Conservation (phyloP, 2,113 vertebrate species). For the Perccottus glenii region DNA sequence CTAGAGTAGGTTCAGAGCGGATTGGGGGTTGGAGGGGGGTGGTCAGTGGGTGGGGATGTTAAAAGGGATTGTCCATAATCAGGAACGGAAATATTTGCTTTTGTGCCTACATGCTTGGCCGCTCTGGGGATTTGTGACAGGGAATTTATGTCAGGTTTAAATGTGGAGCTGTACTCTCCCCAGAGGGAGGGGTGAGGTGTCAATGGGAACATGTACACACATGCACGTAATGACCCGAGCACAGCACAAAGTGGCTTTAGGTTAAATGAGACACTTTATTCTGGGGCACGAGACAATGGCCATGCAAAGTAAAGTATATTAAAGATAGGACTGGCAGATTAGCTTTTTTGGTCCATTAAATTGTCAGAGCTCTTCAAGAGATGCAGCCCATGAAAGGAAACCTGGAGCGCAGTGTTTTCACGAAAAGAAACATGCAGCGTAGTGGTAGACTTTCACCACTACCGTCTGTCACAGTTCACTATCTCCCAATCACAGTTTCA, state of each 20-base stretch:
- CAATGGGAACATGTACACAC: slow-evolving; percentile 6
- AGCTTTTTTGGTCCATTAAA: slow-evolving; percentile 64
- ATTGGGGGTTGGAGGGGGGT: slow-evolving; percentile 32
- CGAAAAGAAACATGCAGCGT: slow-evolving; percentile 48
- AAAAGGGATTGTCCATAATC: slow-evolving; percentile 76
- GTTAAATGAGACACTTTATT: slow-evolving; percentile 16
- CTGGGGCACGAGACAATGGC: slow-evolving; percentile 30
- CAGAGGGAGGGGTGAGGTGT: slow-evolving; percentile 5
- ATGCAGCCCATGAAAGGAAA: not conserved
- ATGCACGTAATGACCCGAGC: slow-evolving; percentile 27
- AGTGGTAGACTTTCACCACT: slow-evolving; percentile 55
- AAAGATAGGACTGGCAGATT: slow-evolving; percentile 47
- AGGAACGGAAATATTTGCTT: slow-evolving; percentile 85
- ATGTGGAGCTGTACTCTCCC: slow-evolving; percentile 51
- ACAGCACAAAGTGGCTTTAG: slow-evolving; percentile 24
- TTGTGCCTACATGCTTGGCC: slow-evolving; percentile 76
- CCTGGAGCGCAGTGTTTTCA: no score
- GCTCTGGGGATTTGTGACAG: slow-evolving; percentile 77
- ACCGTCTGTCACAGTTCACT: slow-evolving; percentile 68
- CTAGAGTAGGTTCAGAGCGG: slow-evolving; percentile 57
- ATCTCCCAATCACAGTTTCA: slow-evolving; percentile 74
- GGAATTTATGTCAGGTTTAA: slow-evolving; percentile 81
- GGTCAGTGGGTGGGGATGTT: slow-evolving; percentile 72
- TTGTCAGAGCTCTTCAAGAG: slow-evolving; percentile 56
- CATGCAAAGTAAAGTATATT: slow-evolving; percentile 37